Conservation (phyloP, 23 tunicate species). For the Styela plicata region DNA sequence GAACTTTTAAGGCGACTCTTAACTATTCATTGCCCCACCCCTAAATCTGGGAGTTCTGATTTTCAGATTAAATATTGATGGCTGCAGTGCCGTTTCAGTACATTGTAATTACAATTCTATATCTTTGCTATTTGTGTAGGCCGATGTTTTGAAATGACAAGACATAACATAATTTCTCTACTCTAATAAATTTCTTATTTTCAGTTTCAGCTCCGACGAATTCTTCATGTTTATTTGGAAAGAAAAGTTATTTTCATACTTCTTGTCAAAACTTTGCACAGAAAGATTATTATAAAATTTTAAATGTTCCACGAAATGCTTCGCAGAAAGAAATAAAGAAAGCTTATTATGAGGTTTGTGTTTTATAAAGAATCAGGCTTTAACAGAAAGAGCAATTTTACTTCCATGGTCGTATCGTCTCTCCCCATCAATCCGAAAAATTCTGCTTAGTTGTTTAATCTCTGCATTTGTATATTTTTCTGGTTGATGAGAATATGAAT, state of each 20-base stretch:
- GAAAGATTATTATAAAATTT: slow-evolving; percentile 74
- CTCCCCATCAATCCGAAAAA: no score
- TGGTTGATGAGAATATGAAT: no score
- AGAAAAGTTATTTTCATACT: not conserved
- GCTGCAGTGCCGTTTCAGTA: not conserved
- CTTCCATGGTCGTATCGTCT: no score
- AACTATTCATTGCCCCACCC: no score
- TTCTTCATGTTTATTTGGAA: not conserved
- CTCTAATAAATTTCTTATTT: no score
- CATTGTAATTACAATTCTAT: no score
- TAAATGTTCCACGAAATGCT: slow-evolving; percentile 79
- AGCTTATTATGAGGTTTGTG: slow-evolving; percentile 72
- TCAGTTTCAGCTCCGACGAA: not conserved
- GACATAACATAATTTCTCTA: no score
- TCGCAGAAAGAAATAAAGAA: slow-evolving; percentile 86
- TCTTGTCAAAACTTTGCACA: slow-evolving; percentile 23
- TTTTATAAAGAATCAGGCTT: not conserved
- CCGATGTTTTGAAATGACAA: not conserved
- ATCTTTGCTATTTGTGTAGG: no score
- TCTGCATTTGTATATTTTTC: no score
- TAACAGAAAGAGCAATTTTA: not conserved
- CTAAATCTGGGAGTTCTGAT: no score
- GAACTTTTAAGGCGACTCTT: no score
- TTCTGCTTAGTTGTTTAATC: no score
- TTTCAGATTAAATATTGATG: not conserved